Evolutionary conservation across 53 echinoderm and acorn worm genomes (phyloP), one percentile per base, ranked within the genome.

Genomic region (Paelopatides confundens): DNA sequence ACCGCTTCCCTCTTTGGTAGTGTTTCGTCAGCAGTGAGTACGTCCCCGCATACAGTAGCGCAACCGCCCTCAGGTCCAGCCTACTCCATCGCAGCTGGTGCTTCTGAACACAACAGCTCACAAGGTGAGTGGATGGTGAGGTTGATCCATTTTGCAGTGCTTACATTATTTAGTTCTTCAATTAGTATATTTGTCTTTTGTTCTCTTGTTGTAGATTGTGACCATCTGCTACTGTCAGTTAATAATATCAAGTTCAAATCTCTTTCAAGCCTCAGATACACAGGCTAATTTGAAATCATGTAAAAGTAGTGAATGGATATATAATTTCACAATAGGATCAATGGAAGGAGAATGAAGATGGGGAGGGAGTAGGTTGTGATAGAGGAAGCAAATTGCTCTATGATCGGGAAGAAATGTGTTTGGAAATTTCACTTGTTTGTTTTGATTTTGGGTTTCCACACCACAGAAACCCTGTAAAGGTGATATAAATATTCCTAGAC

Each of bases 51-150:
- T 87, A 92, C 94, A 89, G 93, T 98, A 95, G 98, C 98, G 79
- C 95, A 95, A 79, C 98, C 95, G 15, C 98, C 98, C 35, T 87
- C 92, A 87, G 98, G 98, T 65, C 98, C 98, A 71, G 98, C 98
- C 1, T 98, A 98, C 89, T 92, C 98, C 43, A 95, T 95, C 62
- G 98, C 98, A 89, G 98, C 95, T 62, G 96, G 96, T 34, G 94
- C 94, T 27, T 24, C 84, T 33, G 86, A 94, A 82, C 94, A 94
- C 32, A 94, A 94, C 83, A 93, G 63, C 88, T 95, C 97, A 89
- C 98, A 98, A 95, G 89, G 95, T 95, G 48, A 38, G 69, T 58
- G 58, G 58, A 58, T 58, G 18, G 6, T 23, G 24, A 58, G 5
- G 6, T 67, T 31, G 31, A 4, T 58, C 5, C 5, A 58, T 6